Base-by-base conservation (phyloP, 2,113 vertebrate species). In the Chiloscyllium plagiosum region DNA sequence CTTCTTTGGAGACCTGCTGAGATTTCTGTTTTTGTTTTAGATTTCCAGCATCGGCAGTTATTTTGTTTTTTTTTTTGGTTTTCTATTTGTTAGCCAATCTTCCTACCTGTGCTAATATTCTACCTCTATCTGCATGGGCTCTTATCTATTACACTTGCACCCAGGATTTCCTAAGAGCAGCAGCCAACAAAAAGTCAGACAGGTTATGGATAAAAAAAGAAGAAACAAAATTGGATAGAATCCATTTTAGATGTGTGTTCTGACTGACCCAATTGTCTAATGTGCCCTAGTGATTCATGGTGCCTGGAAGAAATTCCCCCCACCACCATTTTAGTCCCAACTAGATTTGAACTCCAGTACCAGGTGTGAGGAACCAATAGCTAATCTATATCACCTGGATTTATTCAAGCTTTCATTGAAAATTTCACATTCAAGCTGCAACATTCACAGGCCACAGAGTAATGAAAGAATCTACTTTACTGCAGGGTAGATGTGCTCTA, bases 401-500 rank as follows among this genome's bases (percentile, higher is more conserved):
- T 94, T 13, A 24, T 69, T 47, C n/a, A 69, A 56, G n/a, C n/a
- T 94, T 95, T 95, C 26, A 52, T 22, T 17, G 47, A 95, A 95
- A 52, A 95, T 8, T 72, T 26, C 22, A 50, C 42, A 97, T 97
- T 72, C 96, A 96, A 97, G 96, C 96, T 96, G 95, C 96, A 97
- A 97, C 96, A 97, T 97, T 98, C 97, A 97, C 96, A 96, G 96
- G 97, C 97, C 97, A 96, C 96, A 70, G 96, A 98, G 97, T 97
- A 96, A 98, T 97, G 97, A 96, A 97, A 97, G 97, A 96, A 97
- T 97, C 56, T 95, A 96, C 97, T 97, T 98, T 96, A 97, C 99
- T 98, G 97, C 97, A 78, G 99, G 99, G 98, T 97, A 98, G 97
- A 97, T 96, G 96, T 98, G 98, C 98, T 98, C 98, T 96, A 96